Conservation (phyloP, 2,888 invertebrate species). For the Strigamia transsilvanica region DNA sequence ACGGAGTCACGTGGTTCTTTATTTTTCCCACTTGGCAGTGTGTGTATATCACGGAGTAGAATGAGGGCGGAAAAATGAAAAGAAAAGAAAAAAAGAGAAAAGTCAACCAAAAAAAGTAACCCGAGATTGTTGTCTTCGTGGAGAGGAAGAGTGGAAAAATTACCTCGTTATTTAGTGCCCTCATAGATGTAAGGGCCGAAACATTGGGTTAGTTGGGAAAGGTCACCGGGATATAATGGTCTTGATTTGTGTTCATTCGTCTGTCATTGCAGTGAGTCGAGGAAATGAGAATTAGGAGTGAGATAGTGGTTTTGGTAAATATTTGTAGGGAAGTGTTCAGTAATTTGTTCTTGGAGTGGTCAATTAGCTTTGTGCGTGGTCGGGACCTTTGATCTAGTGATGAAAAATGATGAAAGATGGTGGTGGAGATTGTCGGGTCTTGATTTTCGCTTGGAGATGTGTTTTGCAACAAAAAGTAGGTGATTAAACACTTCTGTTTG, state of each 20-base stretch:
- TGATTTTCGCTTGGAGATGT: neutral
- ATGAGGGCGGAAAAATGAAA: neutral
- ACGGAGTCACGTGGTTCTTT: slow-evolving; percentile 25
- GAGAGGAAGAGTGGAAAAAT: neutral
- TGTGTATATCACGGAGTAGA: neutral
- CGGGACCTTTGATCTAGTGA: slow-evolving; percentile 3
- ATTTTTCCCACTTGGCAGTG: slow-evolving; percentile 7
- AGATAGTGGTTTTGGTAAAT: slow-evolving; percentile 11
- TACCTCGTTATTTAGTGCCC: slow-evolving; percentile 2
- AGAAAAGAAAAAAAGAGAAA: neutral
- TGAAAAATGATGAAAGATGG: neutral
- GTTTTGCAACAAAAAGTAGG: neutral
- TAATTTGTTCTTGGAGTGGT: neutral
- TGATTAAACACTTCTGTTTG: neutral
- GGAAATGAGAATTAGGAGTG: slow-evolving; percentile 12
- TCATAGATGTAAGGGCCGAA: neutral
- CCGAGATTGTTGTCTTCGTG: neutral
- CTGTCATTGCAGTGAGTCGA: neutral
- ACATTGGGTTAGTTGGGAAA: neutral
- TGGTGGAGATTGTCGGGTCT: neutral
- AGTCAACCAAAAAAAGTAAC: neutral
- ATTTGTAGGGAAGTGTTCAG: neutral
- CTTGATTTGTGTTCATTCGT: slow-evolving; percentile 10
- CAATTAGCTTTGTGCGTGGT: neutral
- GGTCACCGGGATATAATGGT: neutral